Percentiles rank a stretch among this genome's conserved stretches.
These are phyloP conservation scores for Metaphire vulgaris DNA, from an alignment of 1,140 invertebrate species.

Conservation along the genomic window DNA sequence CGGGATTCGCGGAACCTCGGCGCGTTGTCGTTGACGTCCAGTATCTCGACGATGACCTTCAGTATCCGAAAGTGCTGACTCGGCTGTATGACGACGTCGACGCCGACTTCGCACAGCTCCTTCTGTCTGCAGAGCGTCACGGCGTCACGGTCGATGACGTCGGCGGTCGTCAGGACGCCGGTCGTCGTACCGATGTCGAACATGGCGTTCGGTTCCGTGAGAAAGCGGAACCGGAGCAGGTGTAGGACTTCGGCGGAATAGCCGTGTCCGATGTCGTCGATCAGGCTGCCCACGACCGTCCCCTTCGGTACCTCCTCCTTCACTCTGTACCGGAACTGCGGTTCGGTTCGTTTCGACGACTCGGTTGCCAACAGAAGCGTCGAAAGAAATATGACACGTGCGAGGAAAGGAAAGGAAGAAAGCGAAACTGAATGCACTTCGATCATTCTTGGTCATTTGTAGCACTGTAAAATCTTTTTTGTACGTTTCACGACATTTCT, in stretches of 20 bases:
- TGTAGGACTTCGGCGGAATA: neutral
- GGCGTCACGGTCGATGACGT: conserved; percentile 10
- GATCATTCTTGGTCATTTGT: neutral
- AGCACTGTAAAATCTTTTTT: too few relatives aligned
- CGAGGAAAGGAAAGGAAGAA: neutral
- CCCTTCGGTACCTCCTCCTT: conserved; percentile 23
- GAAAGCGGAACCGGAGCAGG: neutral
- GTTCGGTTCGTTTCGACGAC: neutral
- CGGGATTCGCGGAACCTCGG: neutral
- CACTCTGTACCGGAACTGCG: conserved; percentile 22
- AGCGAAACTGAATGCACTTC: neutral
- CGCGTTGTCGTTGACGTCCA: conserved; percentile 7
- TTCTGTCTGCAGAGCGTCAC: neutral
- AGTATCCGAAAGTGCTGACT: neutral
- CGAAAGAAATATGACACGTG: too few relatives aligned
- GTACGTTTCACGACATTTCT: too few relatives aligned
- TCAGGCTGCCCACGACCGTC: conserved; percentile 18
- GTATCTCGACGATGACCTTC: neutral
- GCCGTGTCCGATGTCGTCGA: conserved; percentile 6
- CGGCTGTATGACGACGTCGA: neutral
- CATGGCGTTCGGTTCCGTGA: neutral
- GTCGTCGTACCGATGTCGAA: neutral
- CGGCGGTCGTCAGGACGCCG: neutral
- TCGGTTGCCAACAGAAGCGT: neutral
- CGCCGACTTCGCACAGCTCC: neutral